Evolutionary conservation across 2,888 invertebrate genomes (phyloP).

Genomic region (Noctua fimbriata): DNA sequence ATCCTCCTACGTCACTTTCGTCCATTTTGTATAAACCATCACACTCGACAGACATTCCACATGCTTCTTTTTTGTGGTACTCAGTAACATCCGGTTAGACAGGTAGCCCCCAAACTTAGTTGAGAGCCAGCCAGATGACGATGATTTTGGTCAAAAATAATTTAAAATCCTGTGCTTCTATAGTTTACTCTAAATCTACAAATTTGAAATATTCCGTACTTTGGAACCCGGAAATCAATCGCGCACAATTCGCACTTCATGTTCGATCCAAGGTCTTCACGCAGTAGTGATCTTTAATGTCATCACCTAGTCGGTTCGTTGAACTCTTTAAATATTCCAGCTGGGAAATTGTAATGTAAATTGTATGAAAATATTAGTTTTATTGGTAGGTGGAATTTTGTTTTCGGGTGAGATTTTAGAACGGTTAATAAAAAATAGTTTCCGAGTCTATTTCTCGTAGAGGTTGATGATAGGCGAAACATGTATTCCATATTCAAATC

Average conservation of each 20-base stretch:
- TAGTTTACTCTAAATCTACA: no score
- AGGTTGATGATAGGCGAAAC: neutral
- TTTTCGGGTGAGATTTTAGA: neutral
- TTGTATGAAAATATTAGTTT: neutral
- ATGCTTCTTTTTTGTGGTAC: neutral
- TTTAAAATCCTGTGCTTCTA: neutral
- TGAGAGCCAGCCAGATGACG: neutral
- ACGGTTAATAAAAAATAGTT: neutral
- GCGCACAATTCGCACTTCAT: constrained; percentile 7
- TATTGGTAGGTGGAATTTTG: neutral
- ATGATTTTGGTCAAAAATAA: neutral
- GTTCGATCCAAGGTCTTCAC: constrained; percentile 26
- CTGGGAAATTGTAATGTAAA: neutral
- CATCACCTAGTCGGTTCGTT: constrained; percentile 28
- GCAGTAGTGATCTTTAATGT: constrained; percentile 10
- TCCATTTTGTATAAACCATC: neutral
- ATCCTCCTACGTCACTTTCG: neutral
- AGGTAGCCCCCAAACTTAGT: neutral
- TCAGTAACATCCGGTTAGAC: neutral
- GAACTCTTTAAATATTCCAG: constrained; percentile 25
- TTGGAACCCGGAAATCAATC: constrained; percentile 26
- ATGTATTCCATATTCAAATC: neutral
- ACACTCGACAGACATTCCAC: neutral
- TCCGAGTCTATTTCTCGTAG: neutral
- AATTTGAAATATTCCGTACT: neutral